Evolutionary conservation across 1,140 invertebrate species (phyloP).

Genomic region (Drosophila orosa): DNA sequence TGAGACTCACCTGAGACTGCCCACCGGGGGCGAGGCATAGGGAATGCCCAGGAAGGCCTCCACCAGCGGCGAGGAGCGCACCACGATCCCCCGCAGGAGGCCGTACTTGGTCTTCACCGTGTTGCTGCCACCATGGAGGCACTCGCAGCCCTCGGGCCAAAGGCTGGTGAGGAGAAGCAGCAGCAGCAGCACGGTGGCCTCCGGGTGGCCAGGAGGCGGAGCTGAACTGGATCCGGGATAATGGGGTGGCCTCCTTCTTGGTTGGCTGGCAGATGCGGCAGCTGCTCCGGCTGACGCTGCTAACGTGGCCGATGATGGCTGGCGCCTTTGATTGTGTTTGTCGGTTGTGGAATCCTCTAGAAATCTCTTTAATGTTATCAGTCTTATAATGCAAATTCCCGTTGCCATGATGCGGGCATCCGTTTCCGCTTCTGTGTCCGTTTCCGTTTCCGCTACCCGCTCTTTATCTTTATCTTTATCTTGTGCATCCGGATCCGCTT

Average conservation of each 20-base stretch:
- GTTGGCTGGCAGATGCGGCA: slow-evolving; percentile 2
- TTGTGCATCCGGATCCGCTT: slow-evolving; percentile 23
- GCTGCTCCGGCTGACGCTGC: slow-evolving; percentile 29
- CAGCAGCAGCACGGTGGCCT: slow-evolving; percentile 54
- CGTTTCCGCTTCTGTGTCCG: slow-evolving; percentile 33
- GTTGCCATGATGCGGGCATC: slow-evolving; percentile 62
- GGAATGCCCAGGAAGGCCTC: slow-evolving; percentile 98
- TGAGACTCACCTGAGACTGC: slow-evolving; percentile 82
- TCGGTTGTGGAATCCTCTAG: slow-evolving; percentile 68
- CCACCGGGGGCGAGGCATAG: slow-evolving; percentile 89
- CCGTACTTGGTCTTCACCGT: slow-evolving; percentile 95
- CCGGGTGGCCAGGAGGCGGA: slow-evolving; percentile 37
- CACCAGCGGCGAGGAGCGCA: slow-evolving; percentile 91
- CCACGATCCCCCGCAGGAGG: slow-evolving; percentile 91
- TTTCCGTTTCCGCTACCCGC: slow-evolving; percentile 20
- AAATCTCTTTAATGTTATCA: slow-evolving; percentile 84
- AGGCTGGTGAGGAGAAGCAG: slow-evolving; percentile 68
- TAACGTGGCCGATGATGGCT: slow-evolving; percentile 34
- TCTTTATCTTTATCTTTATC: slow-evolving; percentile 22
- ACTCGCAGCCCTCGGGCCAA: slow-evolving; percentile 73
- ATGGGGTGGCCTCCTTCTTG: slow-evolving; percentile 12
- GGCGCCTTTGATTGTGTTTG: slow-evolving; percentile 42
- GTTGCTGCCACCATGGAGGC: slow-evolving; percentile 86
- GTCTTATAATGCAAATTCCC: slow-evolving; percentile 84
- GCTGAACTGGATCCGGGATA: slow-evolving; percentile 23